Percentiles rank a stretch among this genome's conserved stretches.
Conservation (phyloP, 2,888 invertebrate genomes). For the Polia nebulosa region DNA sequence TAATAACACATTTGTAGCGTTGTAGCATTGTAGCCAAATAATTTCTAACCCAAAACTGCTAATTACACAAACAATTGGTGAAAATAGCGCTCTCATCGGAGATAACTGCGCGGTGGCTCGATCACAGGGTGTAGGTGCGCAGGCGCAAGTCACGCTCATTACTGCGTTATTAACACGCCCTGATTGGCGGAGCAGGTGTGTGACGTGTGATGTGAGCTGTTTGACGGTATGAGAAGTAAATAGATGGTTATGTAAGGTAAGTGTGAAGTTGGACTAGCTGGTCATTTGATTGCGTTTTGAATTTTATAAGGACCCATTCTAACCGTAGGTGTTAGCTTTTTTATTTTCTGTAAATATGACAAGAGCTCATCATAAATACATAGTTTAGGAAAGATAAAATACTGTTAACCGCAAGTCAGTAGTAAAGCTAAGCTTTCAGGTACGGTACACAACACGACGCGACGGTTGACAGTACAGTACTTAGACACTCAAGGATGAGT, state of each 20-base stretch:
- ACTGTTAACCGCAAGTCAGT: neutral
- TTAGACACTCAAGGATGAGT: neutral
- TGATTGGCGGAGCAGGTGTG: constrained; percentile 68
- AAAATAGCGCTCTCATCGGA: constrained; percentile 66
- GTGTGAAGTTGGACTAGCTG: neutral
- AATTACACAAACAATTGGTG: constrained; percentile 65
- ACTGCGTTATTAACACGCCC: constrained; percentile 69
- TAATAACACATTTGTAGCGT: constrained; percentile 56
- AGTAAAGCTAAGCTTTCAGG: too few relatives aligned
- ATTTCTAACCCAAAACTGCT: constrained; percentile 63
- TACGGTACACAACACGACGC: too few relatives aligned
- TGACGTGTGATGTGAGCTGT: constrained; percentile 56
- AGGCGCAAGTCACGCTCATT: constrained; percentile 75
- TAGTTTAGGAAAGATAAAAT: neutral
- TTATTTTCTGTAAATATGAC: neutral
- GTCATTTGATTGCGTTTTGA: neutral
- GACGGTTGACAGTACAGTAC: too few relatives aligned
- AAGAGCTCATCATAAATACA: too few relatives aligned
- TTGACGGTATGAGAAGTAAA: constrained; percentile 53
- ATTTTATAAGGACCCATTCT: neutral
- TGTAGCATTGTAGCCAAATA: constrained; percentile 59
- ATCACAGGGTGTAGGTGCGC: constrained; percentile 62
- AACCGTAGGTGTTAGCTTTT: neutral
- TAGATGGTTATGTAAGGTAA: constrained; percentile 32
- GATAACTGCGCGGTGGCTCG: constrained; percentile 63